Evolutionary conservation across 2,888 invertebrate species (phyloP), one percentile per base, ranked within the genome.

Genomic region (Steinernema scapterisci): DNA sequence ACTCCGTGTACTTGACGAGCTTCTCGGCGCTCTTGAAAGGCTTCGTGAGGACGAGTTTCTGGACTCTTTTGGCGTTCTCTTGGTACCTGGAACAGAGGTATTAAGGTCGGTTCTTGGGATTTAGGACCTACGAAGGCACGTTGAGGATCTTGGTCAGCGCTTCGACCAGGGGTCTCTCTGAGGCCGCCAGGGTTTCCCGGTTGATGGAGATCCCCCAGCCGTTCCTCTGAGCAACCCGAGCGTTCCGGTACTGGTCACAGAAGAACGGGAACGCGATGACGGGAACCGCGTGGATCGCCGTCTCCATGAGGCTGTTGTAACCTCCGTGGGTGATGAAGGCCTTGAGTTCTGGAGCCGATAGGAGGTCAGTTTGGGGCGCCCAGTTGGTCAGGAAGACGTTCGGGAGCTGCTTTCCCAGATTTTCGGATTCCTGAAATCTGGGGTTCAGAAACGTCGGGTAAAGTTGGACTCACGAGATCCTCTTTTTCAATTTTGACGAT

Each of bases 1-100:
- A 80, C 21, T 83, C 77, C 19, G 76, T 76, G 83, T 81, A 80
- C 76, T 71, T 77, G 21, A 19, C 83, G 46, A 23, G 83, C 25
- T 45, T 76, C 70, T 71, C 83, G 74, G 25, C 75, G 75, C 31
- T 83, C 78, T 71, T 71, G 63, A 76, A 44, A 7, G 80, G 80
- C 54, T 80, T 80, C 19, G 54, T 54, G 11, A 63, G 71, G 46
- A 76, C 70, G 0, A 80, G 56, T 54, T 70, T 78, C 6, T 74
- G 43, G 31, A 79, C 44, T 31, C 81, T 72, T 43, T 38, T 44
- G 7, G 80, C 83, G 43, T 72, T 81, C n/a, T 45, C 9, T 70
- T 79, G 71, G 72, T 82, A 80, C 38, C 79, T 75, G 9, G 52
- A 19, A 76, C 45, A n/a, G n/a, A n/a, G n/a, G n/a, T n/a, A n/a